Conservation (phyloP, 2,888 invertebrate genomes). For the Lutraria lutraria region DNA sequence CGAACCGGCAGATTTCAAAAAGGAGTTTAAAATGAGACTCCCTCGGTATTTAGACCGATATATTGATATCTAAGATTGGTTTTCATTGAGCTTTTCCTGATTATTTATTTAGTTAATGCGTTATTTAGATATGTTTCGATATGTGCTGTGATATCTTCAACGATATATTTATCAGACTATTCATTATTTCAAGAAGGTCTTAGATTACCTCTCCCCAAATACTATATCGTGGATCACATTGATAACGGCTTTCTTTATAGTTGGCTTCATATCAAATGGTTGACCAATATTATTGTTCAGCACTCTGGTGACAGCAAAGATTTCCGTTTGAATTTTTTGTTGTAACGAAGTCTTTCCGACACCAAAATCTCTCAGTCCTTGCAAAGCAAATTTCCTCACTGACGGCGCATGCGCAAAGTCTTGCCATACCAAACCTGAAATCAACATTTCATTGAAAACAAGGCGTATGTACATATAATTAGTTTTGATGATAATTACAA, state of each 20-base stretch:
- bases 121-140: too few relatives aligned
- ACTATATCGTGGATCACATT: conserved; percentile 75
- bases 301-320: conserved; percentile 42
- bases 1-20: too few relatives aligned
- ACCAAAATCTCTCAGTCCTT: conserved; percentile 71
- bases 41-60: too few relatives aligned
- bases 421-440: conserved; percentile 66
- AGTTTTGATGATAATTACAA: too few relatives aligned
- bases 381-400: conserved; percentile 59
- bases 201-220: conserved; percentile 69
- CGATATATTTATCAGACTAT: too few relatives aligned
- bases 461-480: too few relatives aligned
- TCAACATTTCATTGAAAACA: not conserved
- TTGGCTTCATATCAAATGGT: conserved; percentile 31
- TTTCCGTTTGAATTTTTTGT: conserved; percentile 63
- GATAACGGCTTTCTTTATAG: conserved; percentile 41
- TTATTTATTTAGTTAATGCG: too few relatives aligned
- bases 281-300: conserved; percentile 42
- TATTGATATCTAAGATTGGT: too few relatives aligned
- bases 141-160: too few relatives aligned
- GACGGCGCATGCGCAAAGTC: conserved; percentile 56
- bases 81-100: too few relatives aligned
- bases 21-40: too few relatives aligned
- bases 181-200: too few relatives aligned
- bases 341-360: conserved; percentile 69